These are phyloP conservation scores for Omphaloscelis lunosa DNA, from an alignment of 2,888 invertebrate species.

Conservation along the genomic window DNA sequence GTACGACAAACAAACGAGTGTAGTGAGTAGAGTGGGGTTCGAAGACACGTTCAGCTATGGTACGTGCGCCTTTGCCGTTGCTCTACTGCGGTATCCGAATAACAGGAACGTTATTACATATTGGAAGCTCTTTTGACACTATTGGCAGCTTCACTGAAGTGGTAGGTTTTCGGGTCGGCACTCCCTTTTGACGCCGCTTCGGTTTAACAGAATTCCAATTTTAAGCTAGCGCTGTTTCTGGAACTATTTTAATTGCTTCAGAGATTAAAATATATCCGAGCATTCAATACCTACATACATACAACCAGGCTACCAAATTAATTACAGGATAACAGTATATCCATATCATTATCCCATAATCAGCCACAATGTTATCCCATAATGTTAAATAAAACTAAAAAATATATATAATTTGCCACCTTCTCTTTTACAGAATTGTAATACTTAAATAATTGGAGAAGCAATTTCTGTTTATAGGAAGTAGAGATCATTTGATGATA, in stretches of 20 bases:
- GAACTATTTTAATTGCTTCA: not conserved
- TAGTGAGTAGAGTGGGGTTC: not conserved
- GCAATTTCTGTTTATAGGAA: not conserved
- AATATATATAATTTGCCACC: not conserved
- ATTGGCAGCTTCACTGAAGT: not conserved
- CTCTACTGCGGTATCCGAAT: not conserved
- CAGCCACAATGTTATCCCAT: too few species aligned
- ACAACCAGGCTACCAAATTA: not conserved
- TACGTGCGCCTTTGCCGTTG: not conserved
- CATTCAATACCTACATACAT: not conserved
- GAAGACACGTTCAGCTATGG: not conserved
- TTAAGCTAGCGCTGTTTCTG: not conserved
- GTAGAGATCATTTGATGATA: not conserved
- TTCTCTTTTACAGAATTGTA: not conserved
- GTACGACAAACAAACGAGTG: not conserved
- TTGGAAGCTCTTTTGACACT: not conserved
- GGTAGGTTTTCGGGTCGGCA: not conserved
- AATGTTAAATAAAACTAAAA: too few species aligned
- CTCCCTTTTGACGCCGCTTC: not conserved
- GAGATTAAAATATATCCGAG: not conserved
- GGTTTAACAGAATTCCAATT: not conserved
- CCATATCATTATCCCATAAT: too few species aligned
- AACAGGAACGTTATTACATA: too few species aligned
- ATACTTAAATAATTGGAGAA: not conserved
- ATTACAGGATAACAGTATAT: too few species aligned